Evolutionary conservation across 2,888 invertebrate genomes (phyloP), one percentile per base, ranked within the genome.

Genomic region (Marasmarcha lunaedactyla): DNA sequence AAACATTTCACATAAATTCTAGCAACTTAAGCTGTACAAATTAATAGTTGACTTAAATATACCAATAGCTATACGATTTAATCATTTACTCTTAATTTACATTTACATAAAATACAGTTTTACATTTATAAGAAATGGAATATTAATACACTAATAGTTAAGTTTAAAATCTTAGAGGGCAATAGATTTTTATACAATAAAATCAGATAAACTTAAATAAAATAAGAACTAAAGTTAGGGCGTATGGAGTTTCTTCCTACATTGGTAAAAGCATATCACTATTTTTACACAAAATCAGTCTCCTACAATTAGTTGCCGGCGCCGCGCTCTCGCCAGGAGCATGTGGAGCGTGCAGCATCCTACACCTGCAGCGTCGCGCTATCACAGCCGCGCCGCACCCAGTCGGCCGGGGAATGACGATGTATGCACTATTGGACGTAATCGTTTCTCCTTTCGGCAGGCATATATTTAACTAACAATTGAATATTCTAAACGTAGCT

Each of bases 321-420:
- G 68, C 64, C 57, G 64, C 67, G 60, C 64, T 63, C 60, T 63
- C n/a, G 62, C 57, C 61, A 51, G 59, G 54, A 55, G 56, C 55
- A 49, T 57, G 55, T 51, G 50, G 46, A 49, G 51, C 52, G 30
- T 30, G 9, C 10, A 3, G n/a, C n/a, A n/a, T n/a, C n/a, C n/a
- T n/a, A n/a, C n/a, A n/a, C n/a, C n/a, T n/a, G n/a, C n/a, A n/a
- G n/a, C n/a, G n/a, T n/a, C n/a, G n/a, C n/a, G n/a, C n/a, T n/a
- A n/a, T 83, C 81, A 83, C 81, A 83, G 81, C 81, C 81, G 73
- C 71, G 55, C 79, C 69, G 70, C 70, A 78, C 71, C 77, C 76
- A 70, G 3, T 30, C 39, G 54, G 59, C 60, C 67, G 67, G 73
- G 77, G 78, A 79, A 78, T 78, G 78, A 77, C 62, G 59, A 62